Conservation (phyloP, 2,113 vertebrate genomes). For the Heterotis niloticus region DNA sequence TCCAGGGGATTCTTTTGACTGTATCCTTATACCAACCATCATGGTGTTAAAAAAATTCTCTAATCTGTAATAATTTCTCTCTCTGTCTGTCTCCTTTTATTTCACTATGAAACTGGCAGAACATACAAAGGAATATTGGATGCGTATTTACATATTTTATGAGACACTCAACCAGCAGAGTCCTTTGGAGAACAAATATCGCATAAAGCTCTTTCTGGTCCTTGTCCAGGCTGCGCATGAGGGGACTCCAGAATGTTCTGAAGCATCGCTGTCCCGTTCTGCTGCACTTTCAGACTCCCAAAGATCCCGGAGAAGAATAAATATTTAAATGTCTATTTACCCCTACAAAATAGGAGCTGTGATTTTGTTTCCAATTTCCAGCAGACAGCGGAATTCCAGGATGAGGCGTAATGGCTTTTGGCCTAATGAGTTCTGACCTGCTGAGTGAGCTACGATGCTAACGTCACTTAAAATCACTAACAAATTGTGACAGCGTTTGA, state of each 20-base stretch:
- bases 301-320: neutral
- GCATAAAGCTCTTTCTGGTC: neutral
- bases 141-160: neutral
- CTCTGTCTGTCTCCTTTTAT: neutral
- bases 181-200: neutral
- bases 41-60: too few species aligned
- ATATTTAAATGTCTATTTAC: neutral
- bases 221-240: neutral
- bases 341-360: neutral
- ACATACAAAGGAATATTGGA: neutral
- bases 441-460: neutral
- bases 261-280: neutral
- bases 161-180: neutral
- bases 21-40: too few species aligned
- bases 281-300: neutral
- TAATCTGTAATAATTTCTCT: neutral
- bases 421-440: neutral
- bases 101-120: neutral
- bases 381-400: neutral
- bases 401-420: neutral
- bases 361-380: neutral
- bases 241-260: neutral
- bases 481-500: neutral
- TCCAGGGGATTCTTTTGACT: too few species aligned
- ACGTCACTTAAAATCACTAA: neutral